Base-by-base conservation (phyloP, 1,140 invertebrate genomes). In the Sitophilus oryzae region DNA sequence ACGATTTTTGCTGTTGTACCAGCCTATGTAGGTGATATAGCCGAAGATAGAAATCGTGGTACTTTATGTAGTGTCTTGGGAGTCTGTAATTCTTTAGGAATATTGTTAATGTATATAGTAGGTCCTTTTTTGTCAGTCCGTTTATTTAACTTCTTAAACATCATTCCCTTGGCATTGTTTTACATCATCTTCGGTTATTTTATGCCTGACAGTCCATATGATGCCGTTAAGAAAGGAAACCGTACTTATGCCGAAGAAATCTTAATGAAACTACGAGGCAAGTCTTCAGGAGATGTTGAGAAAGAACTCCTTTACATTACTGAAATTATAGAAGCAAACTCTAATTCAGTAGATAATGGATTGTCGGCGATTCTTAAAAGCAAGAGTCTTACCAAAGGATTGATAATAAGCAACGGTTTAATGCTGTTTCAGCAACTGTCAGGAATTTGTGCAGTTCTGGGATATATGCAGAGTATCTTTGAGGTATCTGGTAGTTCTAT, bases 361-460 rank as follows among this genome's bases (percentile, higher is more conserved):
- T 19, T 81, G 0, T 64, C 66, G 19, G 81, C 83, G 50, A 61
- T 85, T 0, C 74, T 82, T 38, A 75, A 66, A 18, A 75, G 70
- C 4, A 71, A 71, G 38, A 67, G 74, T 1, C 78, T 82, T 61
- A 70, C 76, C 11, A 84, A 80, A 58, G 83, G 79, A 0, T 67
- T 93, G 48, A 73, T 84, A 38, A 82, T 88, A 34, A 83, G 81
- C 0, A 79, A 83, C 52, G 77, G 80, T 0, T 71, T 92, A 25
- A 82, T 87, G 50, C 67, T 78, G 42, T 83, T 86, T 68, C 86
- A 88, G 62, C 86, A 89, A 69, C 72, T 89, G 5, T 84, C 81
- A 2, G 89, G 89, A 19, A 88, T 88, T 61, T 90, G 89, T 68
- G 84, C 85, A 2, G 83, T 93, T 1, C 77, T 91, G 16, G 89